phyloP scores from a whole-genome alignment of 2,113 vertebrate species.

The Semnornis frantzii region DNA sequence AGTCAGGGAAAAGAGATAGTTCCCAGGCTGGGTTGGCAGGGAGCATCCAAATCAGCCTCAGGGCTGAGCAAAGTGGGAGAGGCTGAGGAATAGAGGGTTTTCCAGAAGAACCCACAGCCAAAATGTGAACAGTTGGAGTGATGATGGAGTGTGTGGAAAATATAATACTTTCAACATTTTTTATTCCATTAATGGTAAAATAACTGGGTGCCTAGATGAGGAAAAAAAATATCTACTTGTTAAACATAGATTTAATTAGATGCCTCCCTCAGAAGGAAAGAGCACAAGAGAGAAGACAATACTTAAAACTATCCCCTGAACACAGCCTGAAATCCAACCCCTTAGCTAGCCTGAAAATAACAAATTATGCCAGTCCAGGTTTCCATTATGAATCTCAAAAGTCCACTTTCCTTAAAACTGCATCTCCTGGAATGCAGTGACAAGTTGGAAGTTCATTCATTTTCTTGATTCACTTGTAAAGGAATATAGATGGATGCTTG shows the following conservation, averaged over 20 bases:
- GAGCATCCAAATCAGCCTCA: not conserved
- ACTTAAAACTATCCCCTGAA: not conserved
- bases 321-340: not conserved
- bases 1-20: not conserved
- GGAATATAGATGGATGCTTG: not conserved
- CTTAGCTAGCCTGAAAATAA: not conserved
- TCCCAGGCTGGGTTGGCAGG: not conserved
- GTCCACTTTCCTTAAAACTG: not conserved
- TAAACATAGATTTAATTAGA: constrained; percentile 11
- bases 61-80: not conserved
- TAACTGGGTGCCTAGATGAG: not conserved
- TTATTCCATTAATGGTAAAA: not conserved
- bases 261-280: not conserved
- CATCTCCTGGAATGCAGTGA: not conserved
- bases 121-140: not conserved
- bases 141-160: not conserved
- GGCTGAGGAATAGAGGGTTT: not conserved
- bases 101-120: not conserved
- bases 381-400: not conserved
- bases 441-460: not conserved
- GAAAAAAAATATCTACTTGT: not conserved
- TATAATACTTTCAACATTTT: not conserved
- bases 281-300: not conserved
- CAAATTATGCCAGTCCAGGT: not conserved
- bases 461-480: not conserved